phyloP scores from a whole-genome alignment of 2,113 vertebrate species.

The Oceanodroma tethys region DNA sequence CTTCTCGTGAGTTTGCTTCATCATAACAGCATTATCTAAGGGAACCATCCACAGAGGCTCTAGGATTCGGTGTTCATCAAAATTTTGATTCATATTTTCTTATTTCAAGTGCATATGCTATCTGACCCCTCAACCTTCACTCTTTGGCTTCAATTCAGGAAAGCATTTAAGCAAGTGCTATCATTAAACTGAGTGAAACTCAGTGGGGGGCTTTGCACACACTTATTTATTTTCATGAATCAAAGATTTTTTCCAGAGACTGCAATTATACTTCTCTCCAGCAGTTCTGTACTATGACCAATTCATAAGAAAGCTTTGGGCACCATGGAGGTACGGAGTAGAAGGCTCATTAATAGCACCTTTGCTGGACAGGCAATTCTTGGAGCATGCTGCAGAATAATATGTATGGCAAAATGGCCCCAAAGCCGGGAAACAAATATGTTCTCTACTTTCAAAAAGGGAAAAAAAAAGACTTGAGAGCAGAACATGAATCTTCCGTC shows the following conservation, averaged over 20 bases:
- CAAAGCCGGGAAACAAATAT: neutral
- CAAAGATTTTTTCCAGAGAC: neutral
- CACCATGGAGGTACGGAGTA: neutral
- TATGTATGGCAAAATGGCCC: neutral
- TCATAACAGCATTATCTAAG: neutral
- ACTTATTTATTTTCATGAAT: conserved; percentile 34
- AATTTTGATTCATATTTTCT: conserved; percentile 27
- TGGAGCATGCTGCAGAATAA: neutral
- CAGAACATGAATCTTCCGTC: neutral
- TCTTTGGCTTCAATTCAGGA: conserved; percentile 26
- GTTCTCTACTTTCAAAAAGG: neutral
- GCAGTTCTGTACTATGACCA: neutral
- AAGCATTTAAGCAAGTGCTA: conserved; percentile 43
- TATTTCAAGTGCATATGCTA: conserved; percentile 18
- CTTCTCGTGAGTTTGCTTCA: neutral
- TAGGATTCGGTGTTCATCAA: neutral
- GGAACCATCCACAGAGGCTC: neutral
- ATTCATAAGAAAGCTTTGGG: neutral
- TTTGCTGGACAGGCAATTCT: neutral
- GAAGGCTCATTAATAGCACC: neutral
- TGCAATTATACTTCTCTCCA: neutral
- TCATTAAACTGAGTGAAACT: conserved; percentile 31
- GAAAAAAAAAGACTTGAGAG: neutral
- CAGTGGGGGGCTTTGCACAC: neutral
- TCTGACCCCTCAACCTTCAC: conserved; percentile 18